These are phyloP conservation scores for Myotis vivesi DNA, from an alignment of 2,797 vertebrate species.

Conservation along the genomic window DNA sequence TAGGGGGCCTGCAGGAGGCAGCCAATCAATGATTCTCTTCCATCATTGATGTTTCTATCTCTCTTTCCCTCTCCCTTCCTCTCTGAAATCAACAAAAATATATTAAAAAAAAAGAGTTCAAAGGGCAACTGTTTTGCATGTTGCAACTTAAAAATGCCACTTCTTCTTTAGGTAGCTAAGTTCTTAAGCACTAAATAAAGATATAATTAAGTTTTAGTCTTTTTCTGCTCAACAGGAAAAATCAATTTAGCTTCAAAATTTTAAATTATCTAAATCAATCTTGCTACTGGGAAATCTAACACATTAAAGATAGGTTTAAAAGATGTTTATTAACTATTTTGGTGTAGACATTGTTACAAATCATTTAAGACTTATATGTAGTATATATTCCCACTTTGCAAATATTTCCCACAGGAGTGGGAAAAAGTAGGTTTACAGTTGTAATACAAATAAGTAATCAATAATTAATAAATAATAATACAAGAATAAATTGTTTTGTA, in stretches of 20 bases:
- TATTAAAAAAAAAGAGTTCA: neutral
- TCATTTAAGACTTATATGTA: conserved; percentile 13
- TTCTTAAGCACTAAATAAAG: conserved; percentile 15
- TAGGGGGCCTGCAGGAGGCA: too few species aligned
- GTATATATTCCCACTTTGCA: conserved; percentile 1
- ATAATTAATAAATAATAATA: neutral
- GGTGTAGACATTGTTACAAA: neutral
- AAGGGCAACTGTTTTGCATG: neutral
- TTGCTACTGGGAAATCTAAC: conserved; percentile 13
- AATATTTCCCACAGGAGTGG: neutral
- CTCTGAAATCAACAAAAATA: too few species aligned
- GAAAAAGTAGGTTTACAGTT: neutral
- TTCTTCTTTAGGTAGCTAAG: neutral
- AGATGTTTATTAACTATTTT: conserved; percentile 18
- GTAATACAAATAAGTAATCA: neutral
- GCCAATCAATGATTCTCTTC: too few species aligned
- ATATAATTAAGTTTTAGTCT: conserved; percentile 5
- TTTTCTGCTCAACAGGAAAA: conserved; percentile 6
- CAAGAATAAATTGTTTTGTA: neutral
- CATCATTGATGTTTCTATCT: too few species aligned
- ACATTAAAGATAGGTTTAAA: conserved; percentile 16
- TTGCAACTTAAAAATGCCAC: conserved; percentile 25
- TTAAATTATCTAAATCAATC: conserved; percentile 20
- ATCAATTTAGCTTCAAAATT: conserved; percentile 36
- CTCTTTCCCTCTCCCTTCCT: too few species aligned